Conservation (phyloP, 2,797 vertebrate genomes). For the Anabas testudineus region DNA sequence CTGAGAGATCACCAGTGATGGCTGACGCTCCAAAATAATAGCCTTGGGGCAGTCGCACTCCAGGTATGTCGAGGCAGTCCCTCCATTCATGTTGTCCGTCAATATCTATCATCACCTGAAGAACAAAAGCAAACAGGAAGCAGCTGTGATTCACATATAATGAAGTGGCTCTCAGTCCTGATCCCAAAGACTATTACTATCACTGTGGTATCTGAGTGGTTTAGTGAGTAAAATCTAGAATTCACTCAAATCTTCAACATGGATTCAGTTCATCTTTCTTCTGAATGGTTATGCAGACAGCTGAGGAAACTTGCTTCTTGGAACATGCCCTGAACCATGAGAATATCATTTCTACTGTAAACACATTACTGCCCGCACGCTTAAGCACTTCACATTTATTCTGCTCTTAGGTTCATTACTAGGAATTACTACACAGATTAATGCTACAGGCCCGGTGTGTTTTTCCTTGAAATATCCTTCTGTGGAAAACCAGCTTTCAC, state of each 20-base stretch:
- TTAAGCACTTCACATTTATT: background rate
- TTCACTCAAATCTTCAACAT: too few relatives aligned
- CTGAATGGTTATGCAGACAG: background rate
- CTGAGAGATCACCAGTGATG: slow-evolving; percentile 94
- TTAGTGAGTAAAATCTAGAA: background rate
- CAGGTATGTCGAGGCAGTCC: slow-evolving; percentile 94
- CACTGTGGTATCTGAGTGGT: background rate
- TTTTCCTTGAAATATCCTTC: background rate
- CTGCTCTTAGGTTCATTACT: background rate
- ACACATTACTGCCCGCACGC: background rate
- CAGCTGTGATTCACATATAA: background rate
- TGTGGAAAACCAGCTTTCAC: too few relatives aligned
- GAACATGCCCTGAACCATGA: background rate
- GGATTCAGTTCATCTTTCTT: background rate
- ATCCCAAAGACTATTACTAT: background rate
- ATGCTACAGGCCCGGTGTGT: background rate
- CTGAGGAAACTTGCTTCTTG: background rate
- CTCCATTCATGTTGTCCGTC: slow-evolving; percentile 96
- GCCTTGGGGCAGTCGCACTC: slow-evolving; percentile 89
- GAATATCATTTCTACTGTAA: background rate
- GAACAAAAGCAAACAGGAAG: background rate
- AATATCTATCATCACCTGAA: slow-evolving; percentile 94
- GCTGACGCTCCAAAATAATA: slow-evolving; percentile 94
- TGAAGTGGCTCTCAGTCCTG: background rate
- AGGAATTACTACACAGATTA: background rate